phyloP scores from a whole-genome alignment of 2,113 vertebrate species.

The Megaceryle maxima region DNA sequence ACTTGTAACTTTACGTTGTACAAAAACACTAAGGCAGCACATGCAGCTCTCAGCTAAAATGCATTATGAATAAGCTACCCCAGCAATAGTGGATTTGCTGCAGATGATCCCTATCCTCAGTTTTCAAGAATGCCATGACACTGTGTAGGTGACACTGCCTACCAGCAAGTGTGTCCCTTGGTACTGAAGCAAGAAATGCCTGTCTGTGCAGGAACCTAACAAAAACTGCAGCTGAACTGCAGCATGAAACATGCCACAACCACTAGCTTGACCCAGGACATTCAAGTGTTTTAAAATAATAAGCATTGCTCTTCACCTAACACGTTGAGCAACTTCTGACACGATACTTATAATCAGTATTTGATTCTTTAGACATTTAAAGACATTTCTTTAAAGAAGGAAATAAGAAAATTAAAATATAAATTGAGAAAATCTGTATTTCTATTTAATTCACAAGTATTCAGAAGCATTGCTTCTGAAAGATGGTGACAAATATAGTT shows the following conservation, averaged over 20 bases:
- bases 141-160: not conserved
- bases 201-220: not conserved
- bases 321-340: not conserved
- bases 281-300: not conserved
- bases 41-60: not conserved
- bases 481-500: not conserved
- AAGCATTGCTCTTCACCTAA: not conserved
- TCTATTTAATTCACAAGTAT: not conserved
- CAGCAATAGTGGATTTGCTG: not conserved
- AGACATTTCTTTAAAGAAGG: not conserved
- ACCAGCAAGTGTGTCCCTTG: not conserved
- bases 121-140: not conserved
- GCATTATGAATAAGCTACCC: not conserved
- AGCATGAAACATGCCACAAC: not conserved
- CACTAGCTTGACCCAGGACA: not conserved
- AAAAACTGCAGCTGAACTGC: not conserved
- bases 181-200: not conserved
- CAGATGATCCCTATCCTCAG: accelerated
- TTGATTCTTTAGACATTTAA: not conserved
- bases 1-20: not conserved
- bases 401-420: not conserved
- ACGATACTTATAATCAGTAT: not conserved
- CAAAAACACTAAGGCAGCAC: not conserved
- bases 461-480: not conserved
- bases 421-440: not conserved